phyloP scores from a whole-genome alignment of 2,797 vertebrate genomes.

The Sebastes trivittatus region DNA sequence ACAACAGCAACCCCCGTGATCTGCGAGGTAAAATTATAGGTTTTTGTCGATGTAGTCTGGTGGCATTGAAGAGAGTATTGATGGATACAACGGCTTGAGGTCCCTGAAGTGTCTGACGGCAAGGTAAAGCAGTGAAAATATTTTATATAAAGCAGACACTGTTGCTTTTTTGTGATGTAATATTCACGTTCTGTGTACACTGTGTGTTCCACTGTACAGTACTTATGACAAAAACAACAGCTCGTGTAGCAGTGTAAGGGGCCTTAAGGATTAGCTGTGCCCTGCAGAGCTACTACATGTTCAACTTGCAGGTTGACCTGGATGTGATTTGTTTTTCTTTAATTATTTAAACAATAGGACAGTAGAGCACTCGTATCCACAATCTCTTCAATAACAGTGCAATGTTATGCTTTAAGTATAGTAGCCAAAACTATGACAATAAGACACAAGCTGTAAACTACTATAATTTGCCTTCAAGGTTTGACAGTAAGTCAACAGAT shows the following conservation, averaged over 20 bases:
- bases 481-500: background rate
- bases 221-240: too few relatives aligned
- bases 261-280: background rate
- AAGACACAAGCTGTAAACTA: background rate
- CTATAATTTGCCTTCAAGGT: background rate
- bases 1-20: too few relatives aligned
- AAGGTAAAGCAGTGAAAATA: too few relatives aligned
- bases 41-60: too few relatives aligned
- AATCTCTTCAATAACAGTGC: background rate
- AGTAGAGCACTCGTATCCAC: background rate
- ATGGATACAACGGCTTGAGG: too few relatives aligned
- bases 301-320: slow-evolving; percentile 9
- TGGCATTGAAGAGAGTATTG: too few relatives aligned
- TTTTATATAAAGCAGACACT: fast-evolving
- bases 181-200: too few relatives aligned
- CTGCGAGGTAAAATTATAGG: too few relatives aligned
- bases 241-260: too few relatives aligned
- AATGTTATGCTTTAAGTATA: background rate
- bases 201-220: background rate
- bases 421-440: background rate
- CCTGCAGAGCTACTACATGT: background rate
- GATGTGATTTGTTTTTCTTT: slow-evolving; percentile 1
- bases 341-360: background rate
- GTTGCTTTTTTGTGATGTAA: too few relatives aligned
- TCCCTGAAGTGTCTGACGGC: too few relatives aligned